Evolutionary conservation across 1,140 invertebrate species (phyloP).

Genomic region (Trachymyrmex septentrionalis): DNA sequence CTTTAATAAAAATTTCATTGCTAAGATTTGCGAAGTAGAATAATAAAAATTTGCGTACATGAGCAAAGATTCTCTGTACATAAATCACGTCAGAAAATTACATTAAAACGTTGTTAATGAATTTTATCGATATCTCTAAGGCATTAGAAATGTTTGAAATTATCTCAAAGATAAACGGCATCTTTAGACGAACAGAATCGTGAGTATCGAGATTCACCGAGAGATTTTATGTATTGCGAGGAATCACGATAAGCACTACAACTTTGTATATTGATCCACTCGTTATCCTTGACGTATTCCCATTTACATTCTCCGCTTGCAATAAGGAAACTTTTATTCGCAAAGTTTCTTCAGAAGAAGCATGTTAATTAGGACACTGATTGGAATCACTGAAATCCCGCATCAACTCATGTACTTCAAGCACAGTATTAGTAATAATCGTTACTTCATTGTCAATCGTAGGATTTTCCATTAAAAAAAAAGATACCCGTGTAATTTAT

Average conservation of each 20-base stretch:
- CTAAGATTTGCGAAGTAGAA: neutral
- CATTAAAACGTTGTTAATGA: neutral
- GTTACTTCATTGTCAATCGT: conserved; percentile 5
- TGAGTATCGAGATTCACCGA: neutral
- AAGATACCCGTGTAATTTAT: neutral
- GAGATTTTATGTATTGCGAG: conserved; percentile 19
- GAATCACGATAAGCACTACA: conserved; percentile 30
- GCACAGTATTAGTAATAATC: neutral
- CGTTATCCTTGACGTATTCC: conserved; percentile 51
- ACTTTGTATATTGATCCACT: conserved; percentile 45
- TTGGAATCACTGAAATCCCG: conserved; percentile 19
- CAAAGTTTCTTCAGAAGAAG: conserved; percentile 1
- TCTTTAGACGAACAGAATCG: neutral
- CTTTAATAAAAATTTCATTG: conserved; percentile 8
- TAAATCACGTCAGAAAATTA: neutral
- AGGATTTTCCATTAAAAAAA: conserved; percentile 19
- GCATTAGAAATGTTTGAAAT: neutral
- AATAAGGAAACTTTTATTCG: conserved; percentile 45
- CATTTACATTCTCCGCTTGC: conserved; percentile 31
- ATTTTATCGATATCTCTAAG: conserved; percentile 1
- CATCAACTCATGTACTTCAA: neutral
- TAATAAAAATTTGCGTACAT: neutral
- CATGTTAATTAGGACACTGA: conserved; percentile 35
- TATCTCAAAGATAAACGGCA: neutral
- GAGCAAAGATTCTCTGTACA: neutral